Conservation (phyloP, 1,140 invertebrate species). For the Lepidurus apus region DNA sequence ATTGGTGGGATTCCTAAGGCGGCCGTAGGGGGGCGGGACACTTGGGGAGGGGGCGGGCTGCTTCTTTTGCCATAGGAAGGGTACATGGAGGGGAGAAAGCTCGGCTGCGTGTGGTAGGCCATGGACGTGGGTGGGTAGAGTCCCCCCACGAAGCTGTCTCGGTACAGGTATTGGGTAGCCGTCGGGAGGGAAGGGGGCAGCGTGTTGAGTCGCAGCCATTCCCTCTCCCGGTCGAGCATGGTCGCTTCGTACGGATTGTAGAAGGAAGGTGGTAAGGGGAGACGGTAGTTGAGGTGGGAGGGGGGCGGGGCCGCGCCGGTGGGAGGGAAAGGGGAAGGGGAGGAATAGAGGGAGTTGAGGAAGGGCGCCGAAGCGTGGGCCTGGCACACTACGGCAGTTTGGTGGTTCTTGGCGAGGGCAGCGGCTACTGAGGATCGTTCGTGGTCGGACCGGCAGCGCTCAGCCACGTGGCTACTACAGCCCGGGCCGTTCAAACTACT, state of each 20-base stretch:
- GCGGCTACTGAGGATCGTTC: not conserved
- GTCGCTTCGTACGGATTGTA: not conserved
- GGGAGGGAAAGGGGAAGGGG: conserved; percentile 33
- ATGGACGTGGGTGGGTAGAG: not conserved
- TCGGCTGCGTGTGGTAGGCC: conserved; percentile 2
- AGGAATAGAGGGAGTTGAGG: conserved; percentile 28
- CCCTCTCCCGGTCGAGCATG: not conserved
- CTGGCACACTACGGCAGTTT: not conserved
- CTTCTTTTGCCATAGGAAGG: not conserved
- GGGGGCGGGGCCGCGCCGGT: not conserved
- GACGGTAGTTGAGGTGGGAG: not conserved
- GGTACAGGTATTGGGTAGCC: not conserved
- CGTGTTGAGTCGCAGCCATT: conserved; percentile 1
- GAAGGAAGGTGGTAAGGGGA: not conserved
- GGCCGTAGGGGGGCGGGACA: not conserved
- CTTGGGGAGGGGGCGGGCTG: conserved; percentile 12
- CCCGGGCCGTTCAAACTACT: conserved; percentile 24
- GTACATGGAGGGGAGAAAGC: conserved; percentile 3
- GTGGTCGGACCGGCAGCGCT: conserved; percentile 23
- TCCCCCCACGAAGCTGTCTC: not conserved
- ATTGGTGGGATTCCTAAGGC: not conserved
- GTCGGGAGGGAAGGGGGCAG: not conserved
- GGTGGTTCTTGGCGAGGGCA: not conserved
- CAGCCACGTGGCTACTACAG: not conserved
- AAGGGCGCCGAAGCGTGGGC: not conserved